Evolutionary conservation across 1,140 invertebrate species (phyloP).

Genomic region (Drosophila lacertosa): DNA sequence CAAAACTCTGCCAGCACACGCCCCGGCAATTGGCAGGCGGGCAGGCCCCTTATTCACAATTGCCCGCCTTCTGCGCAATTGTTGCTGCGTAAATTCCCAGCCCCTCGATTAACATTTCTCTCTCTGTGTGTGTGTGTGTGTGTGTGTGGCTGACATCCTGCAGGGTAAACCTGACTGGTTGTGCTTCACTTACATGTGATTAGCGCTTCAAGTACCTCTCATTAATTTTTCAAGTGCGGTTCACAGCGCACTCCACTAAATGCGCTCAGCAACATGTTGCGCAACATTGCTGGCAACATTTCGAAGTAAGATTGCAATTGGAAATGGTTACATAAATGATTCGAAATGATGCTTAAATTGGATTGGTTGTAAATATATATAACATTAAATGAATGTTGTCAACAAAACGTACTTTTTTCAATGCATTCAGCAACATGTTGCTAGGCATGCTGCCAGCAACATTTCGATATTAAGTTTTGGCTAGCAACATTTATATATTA

Average conservation of each 20-base stretch:
- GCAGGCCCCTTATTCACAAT: constrained; percentile 2
- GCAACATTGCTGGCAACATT: constrained; percentile 31
- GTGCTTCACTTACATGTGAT: constrained; percentile 75
- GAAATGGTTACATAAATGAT: no score
- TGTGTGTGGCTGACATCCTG: constrained; percentile 27
- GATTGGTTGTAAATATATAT: no score
- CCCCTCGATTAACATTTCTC: constrained; percentile 6
- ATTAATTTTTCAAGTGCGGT: constrained; percentile 80
- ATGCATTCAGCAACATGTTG: constrained; percentile 48
- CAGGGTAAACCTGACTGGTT: constrained; percentile 37
- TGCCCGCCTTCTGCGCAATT: background rate
- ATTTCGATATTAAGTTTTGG: background rate
- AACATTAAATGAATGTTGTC: no score
- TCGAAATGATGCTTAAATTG: no score
- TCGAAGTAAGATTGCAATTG: background rate
- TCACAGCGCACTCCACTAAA: constrained; percentile 50
- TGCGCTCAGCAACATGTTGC: constrained; percentile 59
- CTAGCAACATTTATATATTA: no score
- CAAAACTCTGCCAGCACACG: constrained; percentile 14
- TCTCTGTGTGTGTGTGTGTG: background rate
- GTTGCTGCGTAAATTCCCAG: constrained; percentile 27
- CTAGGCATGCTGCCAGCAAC: background rate
- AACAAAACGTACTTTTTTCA: constrained; percentile 48
- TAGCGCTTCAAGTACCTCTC: constrained; percentile 76
- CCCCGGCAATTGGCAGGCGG: constrained; percentile 34